phyloP scores from a whole-genome alignment of 2,797 vertebrate species.

The Prionace glauca region DNA sequence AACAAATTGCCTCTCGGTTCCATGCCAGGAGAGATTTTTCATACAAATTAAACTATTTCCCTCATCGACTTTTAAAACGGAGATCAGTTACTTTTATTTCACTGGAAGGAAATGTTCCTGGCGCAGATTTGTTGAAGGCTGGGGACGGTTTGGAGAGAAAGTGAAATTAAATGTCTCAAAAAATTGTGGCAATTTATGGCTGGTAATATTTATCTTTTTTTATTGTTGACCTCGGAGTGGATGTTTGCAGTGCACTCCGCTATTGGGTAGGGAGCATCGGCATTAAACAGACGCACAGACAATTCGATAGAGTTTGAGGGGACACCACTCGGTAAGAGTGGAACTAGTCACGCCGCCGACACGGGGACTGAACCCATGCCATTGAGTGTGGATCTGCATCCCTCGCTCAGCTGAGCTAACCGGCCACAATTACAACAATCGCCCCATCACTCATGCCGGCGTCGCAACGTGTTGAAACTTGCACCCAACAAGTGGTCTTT shows the following conservation, averaged over 20 bases:
- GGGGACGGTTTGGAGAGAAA: background rate
- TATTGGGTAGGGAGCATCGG: background rate
- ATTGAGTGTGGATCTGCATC: background rate
- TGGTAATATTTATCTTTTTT: no score
- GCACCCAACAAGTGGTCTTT: background rate
- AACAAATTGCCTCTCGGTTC: background rate
- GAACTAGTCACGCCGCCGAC: no score
- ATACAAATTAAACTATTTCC: background rate
- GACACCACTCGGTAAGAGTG: no score
- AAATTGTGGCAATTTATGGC: no score
- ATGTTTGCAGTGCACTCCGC: background rate
- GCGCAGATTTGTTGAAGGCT: no score
- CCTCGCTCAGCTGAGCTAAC: background rate
- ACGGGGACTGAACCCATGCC: background rate
- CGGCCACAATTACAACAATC: background rate
- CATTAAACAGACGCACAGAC: background rate
- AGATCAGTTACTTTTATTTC: background rate
- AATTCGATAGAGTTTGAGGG: background rate
- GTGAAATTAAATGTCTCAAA: background rate
- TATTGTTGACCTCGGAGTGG: background rate
- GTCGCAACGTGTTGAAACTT: constrained; percentile 1
- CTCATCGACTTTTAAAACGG: background rate
- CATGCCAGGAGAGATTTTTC: background rate
- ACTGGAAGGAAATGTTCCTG: no score
- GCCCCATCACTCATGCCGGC: background rate